Conservation (phyloP, 2,888 invertebrate genomes). For the Pandemis heparana region DNA sequence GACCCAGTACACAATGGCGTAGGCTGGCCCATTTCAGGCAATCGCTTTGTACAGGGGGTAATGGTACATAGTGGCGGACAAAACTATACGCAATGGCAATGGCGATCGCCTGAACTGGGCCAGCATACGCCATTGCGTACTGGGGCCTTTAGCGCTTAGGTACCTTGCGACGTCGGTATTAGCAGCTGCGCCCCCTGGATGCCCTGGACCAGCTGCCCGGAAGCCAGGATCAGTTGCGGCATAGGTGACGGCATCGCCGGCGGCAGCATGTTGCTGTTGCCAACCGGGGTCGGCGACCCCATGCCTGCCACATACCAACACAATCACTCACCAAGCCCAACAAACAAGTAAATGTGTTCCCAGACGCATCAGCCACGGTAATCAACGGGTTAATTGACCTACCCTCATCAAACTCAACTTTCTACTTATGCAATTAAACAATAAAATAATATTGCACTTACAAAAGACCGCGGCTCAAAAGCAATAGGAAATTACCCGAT, state of each 20-base stretch:
- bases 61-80: no score
- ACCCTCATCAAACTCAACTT: constrained; percentile 55
- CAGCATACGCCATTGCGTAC: no score
- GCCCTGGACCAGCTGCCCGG: constrained; percentile 96
- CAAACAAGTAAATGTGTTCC: constrained; percentile 38
- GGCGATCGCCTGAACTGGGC: no score
- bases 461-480: constrained; percentile 51
- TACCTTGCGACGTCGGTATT: constrained; percentile 98
- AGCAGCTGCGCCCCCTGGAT: constrained; percentile 97
- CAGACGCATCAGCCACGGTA: constrained; percentile 54
- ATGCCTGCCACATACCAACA: constrained; percentile 60
- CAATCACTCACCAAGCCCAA: constrained; percentile 15
- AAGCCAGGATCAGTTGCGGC: constrained; percentile 96
- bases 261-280: constrained; percentile 85
- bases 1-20: no score
- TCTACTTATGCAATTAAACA: constrained; percentile 68
- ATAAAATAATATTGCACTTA: constrained; percentile 62
- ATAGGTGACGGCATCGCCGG: constrained; percentile 90
- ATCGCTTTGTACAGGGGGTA: no score
- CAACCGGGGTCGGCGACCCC: constrained; percentile 78
- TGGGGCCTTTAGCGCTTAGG: no score
- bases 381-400: constrained; percentile 55
- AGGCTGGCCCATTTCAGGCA: no score
- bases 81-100: no score
- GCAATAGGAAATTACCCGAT: constrained; percentile 71